phyloP scores from a whole-genome alignment of 2,888 invertebrate genomes.

The Drosophila flavopinicola region DNA sequence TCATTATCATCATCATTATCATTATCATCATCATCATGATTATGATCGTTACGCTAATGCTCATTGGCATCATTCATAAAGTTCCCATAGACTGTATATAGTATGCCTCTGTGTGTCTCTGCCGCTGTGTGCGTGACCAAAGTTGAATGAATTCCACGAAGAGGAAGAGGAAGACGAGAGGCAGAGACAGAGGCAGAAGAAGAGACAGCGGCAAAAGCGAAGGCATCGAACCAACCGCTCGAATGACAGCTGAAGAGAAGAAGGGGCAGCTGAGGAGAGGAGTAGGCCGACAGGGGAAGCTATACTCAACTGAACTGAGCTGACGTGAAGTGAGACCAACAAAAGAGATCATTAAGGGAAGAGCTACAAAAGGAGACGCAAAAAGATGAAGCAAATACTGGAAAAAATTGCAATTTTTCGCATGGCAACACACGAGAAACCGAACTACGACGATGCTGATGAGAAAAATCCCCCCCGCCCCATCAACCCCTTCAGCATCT shows the following conservation, averaged over 20 bases:
- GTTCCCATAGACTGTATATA: constrained; percentile 40
- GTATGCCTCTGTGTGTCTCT: neutral
- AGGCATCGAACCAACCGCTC: constrained; percentile 42
- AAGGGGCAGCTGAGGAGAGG: constrained; percentile 11
- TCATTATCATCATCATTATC: constrained; percentile 11
- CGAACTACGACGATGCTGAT: neutral
- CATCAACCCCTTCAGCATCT: too few species aligned
- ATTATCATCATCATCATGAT: constrained; percentile 3
- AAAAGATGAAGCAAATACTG: constrained; percentile 1
- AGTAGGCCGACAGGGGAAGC: neutral
- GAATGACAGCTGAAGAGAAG: constrained; percentile 32
- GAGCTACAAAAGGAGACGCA: constrained; percentile 34
- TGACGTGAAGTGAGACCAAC: constrained; percentile 40
- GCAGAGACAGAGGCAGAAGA: neutral
- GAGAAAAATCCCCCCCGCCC: neutral
- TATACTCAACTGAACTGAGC: neutral
- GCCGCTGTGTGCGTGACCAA: constrained; percentile 42
- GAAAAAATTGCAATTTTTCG: constrained; percentile 50
- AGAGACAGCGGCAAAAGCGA: constrained; percentile 3
- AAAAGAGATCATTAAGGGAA: constrained; percentile 57
- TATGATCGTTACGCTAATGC: constrained; percentile 21
- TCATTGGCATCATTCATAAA: constrained; percentile 66
- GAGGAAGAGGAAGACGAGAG: constrained; percentile 10
- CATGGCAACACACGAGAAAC: constrained; percentile 55
- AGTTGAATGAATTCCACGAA: constrained; percentile 60